A percentile compares a stretch with the other conserved stretches of the same genome.
Conservation (phyloP, 2,113 vertebrate species). For the Serilophus lunatus region DNA sequence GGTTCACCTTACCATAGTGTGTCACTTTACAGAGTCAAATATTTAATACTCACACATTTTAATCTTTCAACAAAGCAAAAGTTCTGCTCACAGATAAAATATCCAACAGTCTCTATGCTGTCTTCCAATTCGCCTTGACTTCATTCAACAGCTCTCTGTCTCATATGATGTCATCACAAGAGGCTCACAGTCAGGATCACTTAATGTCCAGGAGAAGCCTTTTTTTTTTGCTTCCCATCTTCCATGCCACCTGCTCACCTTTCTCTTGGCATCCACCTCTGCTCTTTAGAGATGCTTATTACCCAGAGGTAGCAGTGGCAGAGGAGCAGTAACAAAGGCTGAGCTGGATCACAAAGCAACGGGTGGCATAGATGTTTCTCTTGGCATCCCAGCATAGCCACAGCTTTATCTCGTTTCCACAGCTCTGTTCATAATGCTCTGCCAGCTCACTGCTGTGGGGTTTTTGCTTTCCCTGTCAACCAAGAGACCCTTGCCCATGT, state of each 20-base stretch:
- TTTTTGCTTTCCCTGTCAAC: neutral
- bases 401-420: neutral
- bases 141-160: neutral
- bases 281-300: neutral
- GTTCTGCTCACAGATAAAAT: neutral
- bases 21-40: neutral
- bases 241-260: neutral
- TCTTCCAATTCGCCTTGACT: neutral
- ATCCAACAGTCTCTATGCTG: neutral
- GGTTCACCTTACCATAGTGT: neutral
- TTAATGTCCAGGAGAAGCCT: neutral
- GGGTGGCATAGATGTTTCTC: neutral
- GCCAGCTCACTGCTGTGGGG: neutral
- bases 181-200: neutral
- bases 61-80: neutral
- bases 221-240: neutral
- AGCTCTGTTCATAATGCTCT: neutral
- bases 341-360: neutral
- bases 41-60: neutral
- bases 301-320: neutral
- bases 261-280: neutral
- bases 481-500: neutral
- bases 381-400: neutral
- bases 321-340: neutral
- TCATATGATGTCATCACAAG: neutral